Conservation (phyloP, 2,113 vertebrate species). For the Alouatta palliata region DNA sequence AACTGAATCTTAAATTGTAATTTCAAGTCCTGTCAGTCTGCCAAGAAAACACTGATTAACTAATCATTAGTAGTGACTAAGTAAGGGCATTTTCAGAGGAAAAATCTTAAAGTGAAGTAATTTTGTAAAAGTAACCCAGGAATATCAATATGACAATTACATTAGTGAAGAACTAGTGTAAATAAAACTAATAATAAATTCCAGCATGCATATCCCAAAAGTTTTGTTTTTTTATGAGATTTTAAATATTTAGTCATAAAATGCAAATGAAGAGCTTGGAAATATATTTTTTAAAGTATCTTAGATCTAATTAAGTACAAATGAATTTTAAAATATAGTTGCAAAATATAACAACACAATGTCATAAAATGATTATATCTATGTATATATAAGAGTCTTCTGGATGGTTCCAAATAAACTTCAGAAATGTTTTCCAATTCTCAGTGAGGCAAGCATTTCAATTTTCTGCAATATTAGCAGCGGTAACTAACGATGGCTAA, state of each 20-base stretch:
- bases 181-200: conserved; percentile 51
- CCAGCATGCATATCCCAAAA: conserved; percentile 65
- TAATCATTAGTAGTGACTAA: background rate
- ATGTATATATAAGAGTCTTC: conserved; percentile 74
- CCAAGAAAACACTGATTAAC: background rate
- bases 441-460: conserved; percentile 87
- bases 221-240: conserved; percentile 48
- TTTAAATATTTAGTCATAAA: conserved; percentile 36
- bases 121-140: background rate
- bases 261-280: conserved; percentile 58
- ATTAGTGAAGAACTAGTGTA: background rate
- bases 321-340: conserved; percentile 4
- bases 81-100: background rate
- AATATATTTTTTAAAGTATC: background rate
- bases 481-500: conserved; percentile 88
- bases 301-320: background rate
- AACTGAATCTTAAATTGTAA: background rate
- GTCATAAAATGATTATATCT: conserved; percentile 47
- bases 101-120: conserved; percentile 19
- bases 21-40: background rate
- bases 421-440: conserved; percentile 86
- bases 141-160: background rate
- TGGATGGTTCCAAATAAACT: conserved; percentile 82
- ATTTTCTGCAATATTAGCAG: conserved; percentile 89
- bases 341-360: conserved; percentile 43